These are phyloP conservation scores for Pegoplata infirma DNA, from an alignment of 2,888 invertebrate genomes.

Conservation along the genomic window DNA sequence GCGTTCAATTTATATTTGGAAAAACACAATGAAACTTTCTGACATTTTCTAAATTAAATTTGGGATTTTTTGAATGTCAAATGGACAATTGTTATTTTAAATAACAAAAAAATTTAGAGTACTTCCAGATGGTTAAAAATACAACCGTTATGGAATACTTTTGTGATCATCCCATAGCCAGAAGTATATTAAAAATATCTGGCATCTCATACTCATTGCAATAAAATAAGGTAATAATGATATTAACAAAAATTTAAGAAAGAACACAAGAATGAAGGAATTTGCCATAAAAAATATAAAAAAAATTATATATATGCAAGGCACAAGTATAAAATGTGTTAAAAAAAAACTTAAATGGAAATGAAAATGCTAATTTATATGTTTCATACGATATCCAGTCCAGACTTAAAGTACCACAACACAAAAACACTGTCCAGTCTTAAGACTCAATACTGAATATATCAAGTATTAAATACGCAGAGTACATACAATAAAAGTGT, in stretches of 20 bases:
- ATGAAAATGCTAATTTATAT: constrained; percentile 49
- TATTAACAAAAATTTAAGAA: constrained; percentile 16
- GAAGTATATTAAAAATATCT: no score
- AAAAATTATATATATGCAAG: not conserved
- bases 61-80: no score
- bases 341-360: constrained; percentile 31
- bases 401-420: not conserved
- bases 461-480: not conserved
- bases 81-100: no score
- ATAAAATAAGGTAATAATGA: constrained; percentile 15
- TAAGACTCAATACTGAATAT: no score
- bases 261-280: constrained; percentile 3
- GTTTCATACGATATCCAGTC: constrained; percentile 29
- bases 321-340: constrained; percentile 13
- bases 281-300: constrained; percentile 11
- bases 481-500: not conserved
- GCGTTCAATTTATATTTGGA: no score
- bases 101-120: no score
- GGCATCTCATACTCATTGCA: constrained; percentile 5
- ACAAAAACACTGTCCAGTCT: not conserved
- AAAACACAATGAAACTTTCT: no score
- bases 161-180: no score
- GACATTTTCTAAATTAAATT: no score
- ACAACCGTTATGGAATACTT: no score
- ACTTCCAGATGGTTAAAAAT: no score